phyloP scores from a whole-genome alignment of 1,140 invertebrate genomes.

The Grapholita molesta region DNA sequence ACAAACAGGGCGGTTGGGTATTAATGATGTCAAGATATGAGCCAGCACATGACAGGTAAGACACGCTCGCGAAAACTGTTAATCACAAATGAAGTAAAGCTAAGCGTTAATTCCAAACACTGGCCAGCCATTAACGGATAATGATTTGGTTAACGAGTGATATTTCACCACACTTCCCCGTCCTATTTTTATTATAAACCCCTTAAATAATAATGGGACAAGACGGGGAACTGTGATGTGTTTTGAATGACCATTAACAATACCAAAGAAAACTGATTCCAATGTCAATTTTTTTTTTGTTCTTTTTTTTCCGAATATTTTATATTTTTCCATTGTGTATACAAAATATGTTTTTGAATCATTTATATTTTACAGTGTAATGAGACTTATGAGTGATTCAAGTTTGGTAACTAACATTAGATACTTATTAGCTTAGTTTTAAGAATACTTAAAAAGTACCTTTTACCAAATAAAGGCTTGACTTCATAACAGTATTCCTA shows the following conservation, averaged over 20 bases:
- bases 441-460: no score
- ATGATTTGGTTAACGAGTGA: constrained; percentile 1
- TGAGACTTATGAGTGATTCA: neutral
- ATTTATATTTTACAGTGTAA: no score
- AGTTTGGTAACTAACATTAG: neutral
- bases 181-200: neutral
- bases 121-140: constrained; percentile 24
- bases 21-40: neutral
- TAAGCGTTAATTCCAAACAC: constrained; percentile 39
- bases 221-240: neutral
- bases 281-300: neutral
- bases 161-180: neutral
- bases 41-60: constrained; percentile 39
- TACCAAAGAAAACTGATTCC: neutral
- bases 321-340: no score
- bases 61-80: constrained; percentile 65
- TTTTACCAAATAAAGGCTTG: no score
- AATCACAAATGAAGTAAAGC: constrained; percentile 47
- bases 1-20: neutral
- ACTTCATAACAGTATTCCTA: no score
- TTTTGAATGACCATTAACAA: neutral
- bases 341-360: no score
- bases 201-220: neutral
- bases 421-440: no score
- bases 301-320: no score